Evolutionary conservation across 1,140 invertebrate species (phyloP), one percentile per base, ranked within the genome.

Genomic region (Epicauta chinensis): DNA sequence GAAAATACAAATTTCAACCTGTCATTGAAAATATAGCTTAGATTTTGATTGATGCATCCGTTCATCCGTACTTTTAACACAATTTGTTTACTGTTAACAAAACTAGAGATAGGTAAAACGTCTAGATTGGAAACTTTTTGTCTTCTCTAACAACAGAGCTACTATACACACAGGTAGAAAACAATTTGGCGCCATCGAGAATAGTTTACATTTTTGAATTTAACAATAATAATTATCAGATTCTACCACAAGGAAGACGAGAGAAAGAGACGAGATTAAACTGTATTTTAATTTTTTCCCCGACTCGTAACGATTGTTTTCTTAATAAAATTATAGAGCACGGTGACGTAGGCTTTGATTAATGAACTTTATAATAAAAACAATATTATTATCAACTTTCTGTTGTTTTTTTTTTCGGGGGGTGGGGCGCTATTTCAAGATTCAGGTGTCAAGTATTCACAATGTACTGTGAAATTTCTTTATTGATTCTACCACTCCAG

Each of bases 1-100:
- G 51, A 53, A 55, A 59, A 51, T 47, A 32, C 48, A 49, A 59
- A 55, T 55, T 55, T 55, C 31, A 44, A 51, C 48, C 57, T 55
- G 57, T 59, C 57, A 59, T 53, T 59, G 37, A 55, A 59, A 59
- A 51, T 59, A 59, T 59, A 59, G 38, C 49, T 59, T 52, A 29
- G 12, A 32, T 51, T 40, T 55, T 59, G 57, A 59, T 59, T 59
- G 57, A 59, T 59, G 57, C 36, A 37, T 53, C 46, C 56, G 36
- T 52, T 37, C 35, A 34, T 45, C 37, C 17, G 14, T 36, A 29
- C n/a, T 23, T 40, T 14, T 50, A 45, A 30, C 56, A 58, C 29
- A 46, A 58, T 58, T 42, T 47, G 36, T 46, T 46, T 46, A 47
- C 51, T 13, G 6, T 45, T 31, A 30, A 45, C 30, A 14, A 40